Conservation (phyloP, 2,797 vertebrate genomes). For the Sebastes variabilis region DNA sequence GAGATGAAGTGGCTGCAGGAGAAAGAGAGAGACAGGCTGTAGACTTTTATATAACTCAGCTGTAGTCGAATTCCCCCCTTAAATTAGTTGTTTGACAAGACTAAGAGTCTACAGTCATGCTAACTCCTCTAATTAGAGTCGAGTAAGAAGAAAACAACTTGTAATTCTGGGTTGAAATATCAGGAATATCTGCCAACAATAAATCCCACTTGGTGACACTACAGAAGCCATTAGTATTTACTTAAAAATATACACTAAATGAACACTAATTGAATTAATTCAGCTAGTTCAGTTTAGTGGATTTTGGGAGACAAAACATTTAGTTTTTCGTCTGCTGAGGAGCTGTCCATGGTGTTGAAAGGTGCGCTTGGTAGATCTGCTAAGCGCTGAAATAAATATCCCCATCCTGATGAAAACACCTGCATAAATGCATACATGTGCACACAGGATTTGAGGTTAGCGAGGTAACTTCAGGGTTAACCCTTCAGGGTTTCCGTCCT, state of each 20-base stretch:
- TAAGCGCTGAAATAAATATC: too few relatives aligned
- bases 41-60: slow-evolving; percentile 56
- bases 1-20: slow-evolving; percentile 39
- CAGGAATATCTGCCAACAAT: neutral
- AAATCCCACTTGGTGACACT: neutral
- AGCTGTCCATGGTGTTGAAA: too few relatives aligned
- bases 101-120: neutral
- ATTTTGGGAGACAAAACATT: too few relatives aligned
- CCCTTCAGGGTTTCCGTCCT: too few relatives aligned
- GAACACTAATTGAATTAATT: neutral
- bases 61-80: neutral
- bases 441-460: too few relatives aligned
- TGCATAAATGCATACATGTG: too few relatives aligned
- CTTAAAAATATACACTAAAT: too few relatives aligned
- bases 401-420: too few relatives aligned
- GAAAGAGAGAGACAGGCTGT: slow-evolving; percentile 44
- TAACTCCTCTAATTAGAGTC: neutral
- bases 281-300: neutral
- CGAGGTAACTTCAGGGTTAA: too few relatives aligned
- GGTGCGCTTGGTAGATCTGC: too few relatives aligned
- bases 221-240: too few relatives aligned
- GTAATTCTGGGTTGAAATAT: neutral
- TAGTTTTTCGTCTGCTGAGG: too few relatives aligned
- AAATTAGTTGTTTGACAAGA: neutral
- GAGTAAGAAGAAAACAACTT: neutral